phyloP scores from a whole-genome alignment of 2,797 vertebrate species.

The Eptatretus atami region DNA sequence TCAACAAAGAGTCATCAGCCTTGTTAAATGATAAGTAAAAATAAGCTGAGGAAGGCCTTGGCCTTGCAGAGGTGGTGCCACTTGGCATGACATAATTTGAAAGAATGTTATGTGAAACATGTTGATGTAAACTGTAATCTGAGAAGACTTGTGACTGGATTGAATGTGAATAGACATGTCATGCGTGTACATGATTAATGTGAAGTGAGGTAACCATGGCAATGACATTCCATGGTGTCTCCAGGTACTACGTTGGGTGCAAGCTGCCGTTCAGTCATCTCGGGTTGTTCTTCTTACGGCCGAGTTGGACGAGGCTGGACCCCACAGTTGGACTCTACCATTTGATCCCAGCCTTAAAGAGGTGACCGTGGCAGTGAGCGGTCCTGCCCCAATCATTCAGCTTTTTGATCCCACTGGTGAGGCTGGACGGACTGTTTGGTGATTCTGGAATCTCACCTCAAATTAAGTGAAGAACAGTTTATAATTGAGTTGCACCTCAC shows the following conservation, averaged over 20 bases:
- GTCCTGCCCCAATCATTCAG: constrained; percentile 36
- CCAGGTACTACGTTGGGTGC: constrained; percentile 79
- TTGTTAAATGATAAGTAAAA: too few species aligned
- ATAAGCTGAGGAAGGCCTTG: too few species aligned
- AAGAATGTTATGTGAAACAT: too few species aligned
- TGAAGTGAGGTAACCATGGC: background rate
- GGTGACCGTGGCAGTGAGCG: constrained; percentile 63
- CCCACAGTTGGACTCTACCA: constrained; percentile 38
- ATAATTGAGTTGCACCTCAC: too few species aligned
- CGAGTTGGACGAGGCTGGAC: constrained; percentile 34
- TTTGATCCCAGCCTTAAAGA: constrained; percentile 66
- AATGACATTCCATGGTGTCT: constrained; percentile 1
- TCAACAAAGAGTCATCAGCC: too few species aligned
- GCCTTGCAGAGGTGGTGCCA: too few species aligned
- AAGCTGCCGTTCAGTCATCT: constrained; percentile 53
- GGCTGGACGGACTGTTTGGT: background rate
- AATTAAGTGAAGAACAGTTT: too few species aligned
- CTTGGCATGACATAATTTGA: too few species aligned
- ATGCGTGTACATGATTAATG: background rate
- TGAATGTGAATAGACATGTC: background rate
- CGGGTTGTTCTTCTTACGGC: constrained; percentile 66
- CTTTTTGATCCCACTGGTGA: constrained; percentile 44
- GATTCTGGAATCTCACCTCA: too few species aligned
- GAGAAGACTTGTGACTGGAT: background rate
- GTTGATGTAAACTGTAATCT: background rate